Evolutionary conservation across 2,888 invertebrate species (phyloP), one percentile per base, ranked within the genome.

Genomic region (Bellardia pandia): DNA sequence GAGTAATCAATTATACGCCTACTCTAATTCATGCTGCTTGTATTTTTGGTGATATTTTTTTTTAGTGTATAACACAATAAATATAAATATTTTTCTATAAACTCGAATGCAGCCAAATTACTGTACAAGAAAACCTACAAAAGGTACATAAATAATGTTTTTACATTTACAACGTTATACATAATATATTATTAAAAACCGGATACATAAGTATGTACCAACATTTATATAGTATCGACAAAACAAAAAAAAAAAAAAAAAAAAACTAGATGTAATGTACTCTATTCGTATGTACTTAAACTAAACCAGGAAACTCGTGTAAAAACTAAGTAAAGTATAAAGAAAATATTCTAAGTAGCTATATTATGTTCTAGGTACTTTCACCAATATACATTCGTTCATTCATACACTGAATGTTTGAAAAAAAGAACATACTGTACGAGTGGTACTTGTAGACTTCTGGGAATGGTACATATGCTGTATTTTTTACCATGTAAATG

Each of bases 301-400:
- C 45, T 68, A 42, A 30, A 68, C 66, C 45, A 68, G 66, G 42
- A 68, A 68, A 68, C 64, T 64, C n/a, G 16, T 56, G 16, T 23
- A 45, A 14, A 68, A 68, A 23, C 13, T 23, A 68, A 62, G 37
- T 62, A 66, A 66, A 66, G 7, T 68, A 45, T 13, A 68, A 68
- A 68, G 45, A 68, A 68, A 68, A 45, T 68, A 68, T 45, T 45
- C 5, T 23, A 68, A 68, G 66, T 45, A 68, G 66, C 6, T 30
- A 45, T 45, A 45, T 66, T 23, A 68, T 45, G 30, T 45, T 23
- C 16, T 13, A 68, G 40, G 40, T 40, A 64, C n/a, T 30, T 68
- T 23, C 13, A 45, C 30, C 23, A 66, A 60, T 30, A 23, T 9
- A 33, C 40, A 64, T 64, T n/a, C n/a, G 40, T 40, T 40, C 58